These are phyloP conservation scores for Chionoecetes opilio DNA, from an alignment of 1,140 invertebrate genomes.

Conservation along the genomic window DNA sequence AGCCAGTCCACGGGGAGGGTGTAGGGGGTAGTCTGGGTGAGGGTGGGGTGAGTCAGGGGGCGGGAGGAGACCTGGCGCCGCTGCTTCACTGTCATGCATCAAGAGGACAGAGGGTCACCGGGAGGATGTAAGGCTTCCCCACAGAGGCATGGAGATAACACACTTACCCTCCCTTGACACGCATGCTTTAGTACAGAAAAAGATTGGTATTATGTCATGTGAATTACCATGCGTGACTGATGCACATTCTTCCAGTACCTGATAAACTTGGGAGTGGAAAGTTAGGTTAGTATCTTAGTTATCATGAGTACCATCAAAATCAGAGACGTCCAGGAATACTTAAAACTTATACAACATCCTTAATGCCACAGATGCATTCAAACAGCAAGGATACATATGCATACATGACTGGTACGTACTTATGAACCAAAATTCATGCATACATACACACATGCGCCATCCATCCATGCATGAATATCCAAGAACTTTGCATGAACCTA, in stretches of 20 bases:
- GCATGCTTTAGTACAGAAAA: neutral
- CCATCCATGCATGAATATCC: neutral
- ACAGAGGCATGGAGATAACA: neutral
- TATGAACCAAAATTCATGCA: neutral
- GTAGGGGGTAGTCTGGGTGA: too few species aligned
- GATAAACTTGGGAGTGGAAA: neutral
- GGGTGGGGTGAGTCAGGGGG: too few species aligned
- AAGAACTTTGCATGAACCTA: neutral
- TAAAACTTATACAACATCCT: neutral
- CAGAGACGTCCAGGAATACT: neutral
- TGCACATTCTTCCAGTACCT: neutral
- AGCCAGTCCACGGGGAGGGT: neutral
- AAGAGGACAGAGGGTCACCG: neutral
- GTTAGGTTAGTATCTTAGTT: neutral
- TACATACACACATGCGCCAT: conserved; percentile 5
- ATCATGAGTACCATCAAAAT: neutral
- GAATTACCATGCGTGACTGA: neutral
- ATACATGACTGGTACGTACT: neutral
- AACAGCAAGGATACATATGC: neutral
- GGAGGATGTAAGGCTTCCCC: neutral
- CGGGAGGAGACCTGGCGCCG: too few species aligned
- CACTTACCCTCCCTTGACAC: neutral
- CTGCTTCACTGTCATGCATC: neutral
- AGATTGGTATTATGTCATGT: neutral
- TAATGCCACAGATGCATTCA: neutral